These are phyloP conservation scores for Trogon surrucura DNA, from an alignment of 2,113 vertebrate genomes.

Conservation along the genomic window DNA sequence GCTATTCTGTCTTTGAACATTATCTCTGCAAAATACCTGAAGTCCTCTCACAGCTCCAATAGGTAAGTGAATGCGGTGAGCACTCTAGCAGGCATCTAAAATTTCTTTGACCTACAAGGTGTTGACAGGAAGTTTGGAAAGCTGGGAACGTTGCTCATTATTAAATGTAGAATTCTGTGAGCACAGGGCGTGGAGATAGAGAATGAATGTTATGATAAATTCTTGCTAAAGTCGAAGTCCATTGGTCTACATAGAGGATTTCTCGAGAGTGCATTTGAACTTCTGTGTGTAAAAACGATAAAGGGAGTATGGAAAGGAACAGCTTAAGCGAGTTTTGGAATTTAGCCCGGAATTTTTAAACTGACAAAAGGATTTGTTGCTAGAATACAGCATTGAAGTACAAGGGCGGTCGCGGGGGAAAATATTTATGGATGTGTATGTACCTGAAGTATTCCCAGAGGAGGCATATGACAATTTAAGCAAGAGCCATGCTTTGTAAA, in stretches of 20 bases:
- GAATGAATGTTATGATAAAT: neutral
- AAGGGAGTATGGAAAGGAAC: neutral
- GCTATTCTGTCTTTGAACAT: conserved; percentile 96
- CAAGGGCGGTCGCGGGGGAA: neutral
- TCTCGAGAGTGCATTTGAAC: neutral
- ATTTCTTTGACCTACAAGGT: neutral
- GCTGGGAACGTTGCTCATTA: neutral
- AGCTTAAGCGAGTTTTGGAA: neutral
- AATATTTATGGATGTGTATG: neutral
- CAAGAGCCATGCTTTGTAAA: neutral
- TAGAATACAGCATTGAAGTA: neutral
- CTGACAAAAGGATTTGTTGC: neutral
- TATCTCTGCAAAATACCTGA: conserved; percentile 96
- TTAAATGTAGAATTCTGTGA: neutral
- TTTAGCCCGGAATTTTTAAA: neutral
- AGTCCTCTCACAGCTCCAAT: conserved; percentile 92
- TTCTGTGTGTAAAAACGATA: neutral
- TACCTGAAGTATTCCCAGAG: neutral
- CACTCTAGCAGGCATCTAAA: neutral
- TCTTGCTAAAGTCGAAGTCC: neutral
- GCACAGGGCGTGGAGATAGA: neutral
- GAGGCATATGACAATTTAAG: neutral
- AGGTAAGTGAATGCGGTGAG: conserved; percentile 75
- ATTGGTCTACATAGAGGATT: fast-evolving
- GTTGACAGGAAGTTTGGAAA: neutral